Percentiles rank a stretch among this genome's conserved stretches.
These are phyloP conservation scores for Dendronephthya gigantea DNA, from an alignment of 64 coral and sea anemone genomes.

Conservation along the genomic window DNA sequence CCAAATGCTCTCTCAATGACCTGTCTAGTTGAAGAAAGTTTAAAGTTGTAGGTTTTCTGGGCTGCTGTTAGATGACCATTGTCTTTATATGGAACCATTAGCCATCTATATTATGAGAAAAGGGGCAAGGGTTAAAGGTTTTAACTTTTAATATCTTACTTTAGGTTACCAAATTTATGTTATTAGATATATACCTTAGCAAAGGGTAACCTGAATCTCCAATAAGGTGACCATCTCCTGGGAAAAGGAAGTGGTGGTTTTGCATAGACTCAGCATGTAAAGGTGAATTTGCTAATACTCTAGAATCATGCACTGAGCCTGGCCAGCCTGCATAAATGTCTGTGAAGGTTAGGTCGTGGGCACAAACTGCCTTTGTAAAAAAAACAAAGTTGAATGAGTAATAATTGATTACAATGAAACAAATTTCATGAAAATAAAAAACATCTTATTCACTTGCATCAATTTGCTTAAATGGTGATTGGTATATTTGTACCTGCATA, in stretches of 20 bases:
- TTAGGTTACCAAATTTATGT: background rate
- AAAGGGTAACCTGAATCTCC: background rate
- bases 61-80: background rate
- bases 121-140: background rate
- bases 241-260: background rate
- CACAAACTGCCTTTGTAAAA: background rate
- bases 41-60: background rate
- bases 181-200: background rate
- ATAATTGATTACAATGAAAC: too few species aligned
- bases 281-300: background rate
- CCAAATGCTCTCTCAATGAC: conserved; percentile 2
- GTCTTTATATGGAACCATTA: background rate
- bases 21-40: background rate
- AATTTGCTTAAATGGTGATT: background rate
- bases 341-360: background rate
- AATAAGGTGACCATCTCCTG: background rate
- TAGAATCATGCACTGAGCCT: background rate
- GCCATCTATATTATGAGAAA: background rate
- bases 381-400: background rate
- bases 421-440: background rate
- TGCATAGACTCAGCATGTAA: background rate
- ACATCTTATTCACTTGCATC: background rate
- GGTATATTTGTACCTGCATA: background rate
- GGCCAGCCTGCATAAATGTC: background rate
- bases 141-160: background rate